These are phyloP conservation scores for Andinoacara biseriatus DNA, from an alignment of 2,113 vertebrate genomes.

Conservation along the genomic window DNA sequence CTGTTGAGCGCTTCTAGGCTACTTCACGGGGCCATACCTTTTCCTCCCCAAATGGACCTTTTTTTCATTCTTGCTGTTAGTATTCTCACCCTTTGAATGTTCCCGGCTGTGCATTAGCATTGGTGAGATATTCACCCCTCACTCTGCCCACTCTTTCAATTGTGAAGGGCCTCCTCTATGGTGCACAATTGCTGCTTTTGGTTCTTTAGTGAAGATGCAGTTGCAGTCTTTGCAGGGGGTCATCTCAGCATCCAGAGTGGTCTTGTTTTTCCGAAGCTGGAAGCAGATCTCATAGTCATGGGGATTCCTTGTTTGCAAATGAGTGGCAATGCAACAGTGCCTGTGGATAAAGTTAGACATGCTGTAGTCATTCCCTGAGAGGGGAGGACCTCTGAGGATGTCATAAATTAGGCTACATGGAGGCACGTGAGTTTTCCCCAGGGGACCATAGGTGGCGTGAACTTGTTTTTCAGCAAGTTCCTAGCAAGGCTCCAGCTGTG, in stretches of 20 bases:
- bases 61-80: conserved; percentile 61
- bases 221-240: conserved; percentile 29
- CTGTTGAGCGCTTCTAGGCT: conserved; percentile 59
- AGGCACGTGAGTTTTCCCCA: conserved; percentile 50
- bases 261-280: conserved; percentile 47
- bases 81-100: conserved; percentile 62
- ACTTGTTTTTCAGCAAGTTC: conserved; percentile 74
- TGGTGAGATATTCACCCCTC: conserved; percentile 50
- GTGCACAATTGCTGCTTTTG: conserved; percentile 30
- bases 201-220: conserved; percentile 35
- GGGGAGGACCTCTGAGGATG: conserved; percentile 62
- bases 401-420: conserved; percentile 72
- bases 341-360: conserved; percentile 51
- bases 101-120: conserved; percentile 68
- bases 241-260: conserved; percentile 31
- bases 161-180: conserved; percentile 53
- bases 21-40: conserved; percentile 65
- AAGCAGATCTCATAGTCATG: conserved; percentile 48
- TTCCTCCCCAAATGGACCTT: conserved; percentile 61
- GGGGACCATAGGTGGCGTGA: conserved; percentile 60
- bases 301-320: conserved; percentile 72
- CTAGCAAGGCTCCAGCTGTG: conserved; percentile 64
- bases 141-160: conserved; percentile 47
- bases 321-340: conserved; percentile 55
- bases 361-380: conserved; percentile 40